Conservation (phyloP, 2,888 invertebrate species). For the Plagiodera versicolora region DNA sequence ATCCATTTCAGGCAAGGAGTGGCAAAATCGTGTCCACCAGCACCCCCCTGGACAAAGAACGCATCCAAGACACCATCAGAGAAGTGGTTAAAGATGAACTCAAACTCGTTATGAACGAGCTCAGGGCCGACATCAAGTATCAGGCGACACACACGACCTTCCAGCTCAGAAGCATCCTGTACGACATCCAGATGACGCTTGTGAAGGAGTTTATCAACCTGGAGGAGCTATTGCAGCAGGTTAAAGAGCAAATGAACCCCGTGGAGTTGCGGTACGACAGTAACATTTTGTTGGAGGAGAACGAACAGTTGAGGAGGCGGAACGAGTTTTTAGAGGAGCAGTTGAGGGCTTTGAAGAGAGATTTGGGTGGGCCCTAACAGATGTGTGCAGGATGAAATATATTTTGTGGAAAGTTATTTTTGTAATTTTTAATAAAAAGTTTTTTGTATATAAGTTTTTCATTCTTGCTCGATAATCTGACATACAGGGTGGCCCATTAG, state of each 20-base stretch:
- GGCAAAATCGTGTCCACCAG: constrained; percentile 12
- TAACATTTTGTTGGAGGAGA: constrained; percentile 55
- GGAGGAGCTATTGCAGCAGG: constrained; percentile 39
- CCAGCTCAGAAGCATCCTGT: constrained; percentile 41
- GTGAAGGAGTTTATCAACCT: constrained; percentile 48
- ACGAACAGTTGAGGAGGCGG: constrained; percentile 57
- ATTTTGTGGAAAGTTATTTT: constrained; percentile 18
- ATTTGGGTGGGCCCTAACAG: not conserved
- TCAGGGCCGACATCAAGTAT: constrained; percentile 39
- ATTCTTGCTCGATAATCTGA: too few species aligned
- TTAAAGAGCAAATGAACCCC: constrained; percentile 43
- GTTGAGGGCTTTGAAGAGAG: constrained; percentile 11
- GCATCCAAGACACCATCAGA: constrained; percentile 22
- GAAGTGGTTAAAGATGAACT: constrained; percentile 37
- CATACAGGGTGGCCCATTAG: too few species aligned
- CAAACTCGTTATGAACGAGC: constrained; percentile 34
- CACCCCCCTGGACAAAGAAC: constrained; percentile 7
- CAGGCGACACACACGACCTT: constrained; percentile 38
- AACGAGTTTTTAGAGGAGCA: constrained; percentile 55
- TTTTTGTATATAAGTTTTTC: not conserved
- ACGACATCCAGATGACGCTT: constrained; percentile 46
- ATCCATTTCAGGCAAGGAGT: not conserved
- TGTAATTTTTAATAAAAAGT: constrained; percentile 6
- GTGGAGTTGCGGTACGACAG: constrained; percentile 50
- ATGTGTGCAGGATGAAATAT: constrained; percentile 21